Conservation (phyloP, 2,797 vertebrate species). For the Scyliorhinus canicula region DNA sequence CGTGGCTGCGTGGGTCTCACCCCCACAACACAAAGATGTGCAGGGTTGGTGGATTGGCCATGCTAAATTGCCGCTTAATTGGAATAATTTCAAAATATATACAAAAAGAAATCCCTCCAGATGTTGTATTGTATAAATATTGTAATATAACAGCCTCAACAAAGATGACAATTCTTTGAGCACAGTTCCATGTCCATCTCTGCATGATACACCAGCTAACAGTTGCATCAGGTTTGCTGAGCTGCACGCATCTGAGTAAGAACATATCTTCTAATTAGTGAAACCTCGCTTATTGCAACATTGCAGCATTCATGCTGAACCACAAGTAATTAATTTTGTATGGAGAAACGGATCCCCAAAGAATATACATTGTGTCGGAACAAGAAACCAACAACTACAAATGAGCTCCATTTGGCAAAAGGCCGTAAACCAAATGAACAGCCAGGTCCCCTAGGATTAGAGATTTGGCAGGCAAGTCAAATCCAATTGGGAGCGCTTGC, state of each 20-base stretch:
- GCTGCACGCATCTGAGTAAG: neutral
- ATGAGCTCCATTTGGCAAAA: slow-evolving; percentile 3
- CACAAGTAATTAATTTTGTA: neutral
- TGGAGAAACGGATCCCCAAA: neutral
- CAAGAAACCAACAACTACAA: neutral
- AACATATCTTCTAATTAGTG: neutral
- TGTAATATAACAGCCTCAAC: neutral
- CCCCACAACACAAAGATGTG: too few species aligned
- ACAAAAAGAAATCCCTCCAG: too few species aligned
- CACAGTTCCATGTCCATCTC: neutral
- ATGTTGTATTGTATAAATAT: neutral
- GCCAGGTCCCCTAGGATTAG: neutral
- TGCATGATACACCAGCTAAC: too few species aligned
- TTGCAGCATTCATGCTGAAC: neutral
- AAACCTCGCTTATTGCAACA: neutral
- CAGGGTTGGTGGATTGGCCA: too few species aligned
- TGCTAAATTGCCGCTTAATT: too few species aligned
- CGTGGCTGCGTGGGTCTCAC: too few species aligned
- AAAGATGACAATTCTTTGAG: neutral
- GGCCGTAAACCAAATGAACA: neutral
- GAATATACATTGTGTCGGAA: neutral
- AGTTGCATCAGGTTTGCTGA: neutral
- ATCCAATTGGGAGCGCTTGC: neutral
- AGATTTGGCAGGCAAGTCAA: neutral
- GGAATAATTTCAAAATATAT: too few species aligned